These are phyloP conservation scores for Pica pica DNA, from an alignment of 2,113 vertebrate species.

Conservation along the genomic window DNA sequence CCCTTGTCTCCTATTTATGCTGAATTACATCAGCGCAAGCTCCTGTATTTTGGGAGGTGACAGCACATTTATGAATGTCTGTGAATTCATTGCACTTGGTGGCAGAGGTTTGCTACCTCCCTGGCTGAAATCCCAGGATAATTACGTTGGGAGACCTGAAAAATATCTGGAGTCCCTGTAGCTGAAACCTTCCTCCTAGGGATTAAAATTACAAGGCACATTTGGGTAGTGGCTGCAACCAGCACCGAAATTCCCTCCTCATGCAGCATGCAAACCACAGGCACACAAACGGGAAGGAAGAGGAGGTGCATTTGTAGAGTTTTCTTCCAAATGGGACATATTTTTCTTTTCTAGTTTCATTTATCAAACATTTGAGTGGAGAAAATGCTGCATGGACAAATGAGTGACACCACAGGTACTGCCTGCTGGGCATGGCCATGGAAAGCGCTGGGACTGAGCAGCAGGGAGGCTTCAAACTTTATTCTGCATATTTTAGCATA, in stretches of 20 bases:
- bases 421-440: neutral
- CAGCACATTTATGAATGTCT: neutral
- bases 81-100: accelerated
- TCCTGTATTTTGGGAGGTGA: neutral
- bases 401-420: neutral
- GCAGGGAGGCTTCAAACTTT: neutral
- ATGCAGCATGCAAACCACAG: accelerated
- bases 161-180: neutral
- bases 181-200: neutral
- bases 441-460: neutral
- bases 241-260: neutral
- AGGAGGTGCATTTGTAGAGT: neutral
- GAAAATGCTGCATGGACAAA: neutral
- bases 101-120: neutral
- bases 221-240: neutral
- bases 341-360: neutral
- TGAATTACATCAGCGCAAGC: neutral
- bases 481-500: neutral
- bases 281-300: neutral
- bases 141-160: neutral
- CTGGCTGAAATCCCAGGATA: neutral
- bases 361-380: neutral
- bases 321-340: neutral
- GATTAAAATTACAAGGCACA: neutral
- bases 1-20: neutral